A percentile compares a stretch with the other conserved stretches of the same genome.
These are phyloP conservation scores for Trichechus manatus DNA, from an alignment of 2,113 vertebrate species.

Conservation along the genomic window DNA sequence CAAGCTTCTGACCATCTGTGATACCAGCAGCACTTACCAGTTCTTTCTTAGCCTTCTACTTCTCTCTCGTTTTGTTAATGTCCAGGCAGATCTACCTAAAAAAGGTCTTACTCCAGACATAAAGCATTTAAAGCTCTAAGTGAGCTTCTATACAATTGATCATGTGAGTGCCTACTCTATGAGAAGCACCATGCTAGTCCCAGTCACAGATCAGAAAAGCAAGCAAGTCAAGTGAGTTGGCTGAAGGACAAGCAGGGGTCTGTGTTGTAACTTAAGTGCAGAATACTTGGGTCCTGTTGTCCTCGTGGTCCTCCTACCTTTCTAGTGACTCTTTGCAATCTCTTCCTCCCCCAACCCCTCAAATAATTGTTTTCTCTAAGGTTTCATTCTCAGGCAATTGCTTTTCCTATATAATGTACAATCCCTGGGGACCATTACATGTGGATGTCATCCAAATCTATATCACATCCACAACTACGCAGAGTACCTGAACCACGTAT, in stretches of 20 bases:
- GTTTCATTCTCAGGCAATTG: neutral
- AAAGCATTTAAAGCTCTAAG: neutral
- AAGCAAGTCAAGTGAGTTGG: neutral
- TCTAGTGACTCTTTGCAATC: neutral
- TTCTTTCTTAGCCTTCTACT: neutral
- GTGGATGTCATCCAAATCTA: neutral
- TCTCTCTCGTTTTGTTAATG: neutral
- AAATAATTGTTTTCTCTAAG: neutral
- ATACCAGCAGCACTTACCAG: too few species aligned
- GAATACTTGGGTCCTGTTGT: neutral
- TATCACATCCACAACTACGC: neutral
- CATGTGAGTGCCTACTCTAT: too few species aligned
- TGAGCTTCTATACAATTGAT: neutral
- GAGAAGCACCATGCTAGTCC: neutral
- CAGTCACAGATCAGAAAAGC: neutral
- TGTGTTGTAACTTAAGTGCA: neutral
- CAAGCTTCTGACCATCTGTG: neutral
- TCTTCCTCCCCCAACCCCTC: neutral
- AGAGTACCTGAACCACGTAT: neutral
- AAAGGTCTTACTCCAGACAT: neutral
- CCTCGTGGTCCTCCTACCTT: neutral
- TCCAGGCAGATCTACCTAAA: neutral
- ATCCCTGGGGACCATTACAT: too few species aligned
- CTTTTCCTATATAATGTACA: neutral
- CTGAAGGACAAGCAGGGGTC: neutral